Conservation (phyloP, 2,888 invertebrate genomes). For the Pachydiplax longipennis region DNA sequence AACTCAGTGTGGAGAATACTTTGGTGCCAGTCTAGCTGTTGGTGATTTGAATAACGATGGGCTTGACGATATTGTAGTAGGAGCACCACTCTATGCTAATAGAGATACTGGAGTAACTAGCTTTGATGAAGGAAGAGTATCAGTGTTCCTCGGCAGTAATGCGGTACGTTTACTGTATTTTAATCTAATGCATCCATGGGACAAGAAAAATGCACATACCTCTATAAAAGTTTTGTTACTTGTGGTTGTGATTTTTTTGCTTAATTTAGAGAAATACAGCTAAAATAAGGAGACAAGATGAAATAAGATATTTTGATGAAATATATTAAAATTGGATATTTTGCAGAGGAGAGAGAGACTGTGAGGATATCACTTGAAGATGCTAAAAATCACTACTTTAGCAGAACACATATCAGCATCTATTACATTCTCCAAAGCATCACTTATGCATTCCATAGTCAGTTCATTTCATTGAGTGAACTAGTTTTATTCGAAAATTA, state of each 20-base stretch:
- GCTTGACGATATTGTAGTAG: constrained; percentile 69
- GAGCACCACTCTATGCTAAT: constrained; percentile 64
- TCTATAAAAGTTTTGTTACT: neutral
- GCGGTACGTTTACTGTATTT: neutral
- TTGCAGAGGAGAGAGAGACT: neutral
- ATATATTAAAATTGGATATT: neutral
- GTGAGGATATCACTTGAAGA: too few relatives aligned
- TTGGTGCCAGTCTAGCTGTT: constrained; percentile 69
- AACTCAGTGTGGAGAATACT: constrained; percentile 69
- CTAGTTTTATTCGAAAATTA: too few relatives aligned
- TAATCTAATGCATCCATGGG: too few relatives aligned
- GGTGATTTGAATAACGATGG: constrained; percentile 71
- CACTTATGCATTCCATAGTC: too few relatives aligned
- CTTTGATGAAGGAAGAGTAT: constrained; percentile 56
- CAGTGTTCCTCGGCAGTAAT: neutral
- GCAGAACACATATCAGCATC: too few relatives aligned
- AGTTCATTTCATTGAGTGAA: too few relatives aligned
- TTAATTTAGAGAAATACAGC: too few relatives aligned
- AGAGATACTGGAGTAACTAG: neutral
- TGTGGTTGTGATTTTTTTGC: too few relatives aligned
- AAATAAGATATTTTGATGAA: too few relatives aligned
- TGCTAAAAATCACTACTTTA: too few relatives aligned
- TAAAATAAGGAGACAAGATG: neutral
- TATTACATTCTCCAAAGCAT: too few relatives aligned
- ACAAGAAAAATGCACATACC: neutral